phyloP scores from a whole-genome alignment of 2,888 invertebrate species.

The Drosophila histrio region DNA sequence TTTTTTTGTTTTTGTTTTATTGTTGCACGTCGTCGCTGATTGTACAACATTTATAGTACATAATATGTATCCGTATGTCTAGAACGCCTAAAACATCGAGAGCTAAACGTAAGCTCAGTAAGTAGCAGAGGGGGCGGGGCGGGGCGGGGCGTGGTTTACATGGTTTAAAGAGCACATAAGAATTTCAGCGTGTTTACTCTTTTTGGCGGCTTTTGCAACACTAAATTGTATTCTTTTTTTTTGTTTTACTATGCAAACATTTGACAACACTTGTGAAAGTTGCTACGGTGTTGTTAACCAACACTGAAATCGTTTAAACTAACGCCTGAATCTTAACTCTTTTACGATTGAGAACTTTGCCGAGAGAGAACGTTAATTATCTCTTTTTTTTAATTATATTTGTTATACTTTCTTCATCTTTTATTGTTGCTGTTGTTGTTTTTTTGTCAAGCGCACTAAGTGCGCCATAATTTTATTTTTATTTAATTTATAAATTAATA shows the following conservation, averaged over 20 bases:
- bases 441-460: slow-evolving; percentile 72
- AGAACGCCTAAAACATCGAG: slow-evolving; percentile 72
- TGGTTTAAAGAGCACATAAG: slow-evolving; percentile 29
- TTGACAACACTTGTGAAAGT: slow-evolving; percentile 28
- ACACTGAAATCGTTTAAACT: slow-evolving; percentile 21
- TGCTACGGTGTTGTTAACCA: slow-evolving; percentile 26
- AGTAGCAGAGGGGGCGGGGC: slow-evolving; percentile 30
- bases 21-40: slow-evolving; percentile 80
- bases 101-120: slow-evolving; percentile 63
- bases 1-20: slow-evolving; percentile 42
- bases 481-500: slow-evolving; percentile 74
- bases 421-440: slow-evolving; percentile 30
- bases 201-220: slow-evolving; percentile 36
- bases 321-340: background rate
- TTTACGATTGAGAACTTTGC: slow-evolving; percentile 1
- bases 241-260: slow-evolving; percentile 4
- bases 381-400: background rate
- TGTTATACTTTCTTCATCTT: background rate
- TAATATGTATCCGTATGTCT: slow-evolving; percentile 62
- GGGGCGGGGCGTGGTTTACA: no score
- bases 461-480: slow-evolving; percentile 61
- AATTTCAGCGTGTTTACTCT: slow-evolving; percentile 34
- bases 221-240: slow-evolving; percentile 18
- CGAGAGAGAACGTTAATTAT: background rate
- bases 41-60: slow-evolving; percentile 75